Evolutionary conservation across 2,888 invertebrate genomes (phyloP), one percentile per base, ranked within the genome.

Genomic region (Lampropteryx suffumata): DNA sequence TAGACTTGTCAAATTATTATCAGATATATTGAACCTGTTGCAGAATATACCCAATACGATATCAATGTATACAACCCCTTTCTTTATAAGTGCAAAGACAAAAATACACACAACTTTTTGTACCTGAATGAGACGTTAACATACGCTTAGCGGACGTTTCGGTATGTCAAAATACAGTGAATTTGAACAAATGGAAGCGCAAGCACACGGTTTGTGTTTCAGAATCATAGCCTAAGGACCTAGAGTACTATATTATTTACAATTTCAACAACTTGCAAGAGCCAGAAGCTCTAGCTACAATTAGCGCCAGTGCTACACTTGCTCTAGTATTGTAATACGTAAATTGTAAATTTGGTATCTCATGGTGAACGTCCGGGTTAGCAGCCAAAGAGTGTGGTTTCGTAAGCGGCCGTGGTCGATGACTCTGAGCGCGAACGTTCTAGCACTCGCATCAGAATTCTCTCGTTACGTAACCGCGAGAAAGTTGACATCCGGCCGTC

Each of bases 341-440:
- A 51, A 53, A 44, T 50, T 11, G 44, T 39, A 50, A 51, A 37
- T 45, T 14, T 33, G 39, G 21, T 44, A 53, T 61, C 50, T 64
- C 56, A 64, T 69, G 64, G 70, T 68, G 66, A 66, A 67, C 65
- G 69, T 70, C 71, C 71, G 77, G 72, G 71, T 73, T 70, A 71
- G 67, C 66, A 71, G 68, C 39, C 68, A 65, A 64, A 71, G 68
- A 66, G 67, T 65, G 66, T 70, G 69, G 77, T 88, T 87, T 87
- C 88, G 87, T 88, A 88, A 90, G 80, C 78, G 73, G 68, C 78
- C 78, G 84, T 89, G 89, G 90, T 89, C 90, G 90, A 89, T 89
- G 90, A 89, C 89, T 84, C 78, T 84, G 82, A 86, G 86, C 79
- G 81, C 84, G 86, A 89, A 89, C 81, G 83, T 88, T 88, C 87